phyloP scores from a whole-genome alignment of 2,888 invertebrate genomes.

The Cosmopolites sordidus region DNA sequence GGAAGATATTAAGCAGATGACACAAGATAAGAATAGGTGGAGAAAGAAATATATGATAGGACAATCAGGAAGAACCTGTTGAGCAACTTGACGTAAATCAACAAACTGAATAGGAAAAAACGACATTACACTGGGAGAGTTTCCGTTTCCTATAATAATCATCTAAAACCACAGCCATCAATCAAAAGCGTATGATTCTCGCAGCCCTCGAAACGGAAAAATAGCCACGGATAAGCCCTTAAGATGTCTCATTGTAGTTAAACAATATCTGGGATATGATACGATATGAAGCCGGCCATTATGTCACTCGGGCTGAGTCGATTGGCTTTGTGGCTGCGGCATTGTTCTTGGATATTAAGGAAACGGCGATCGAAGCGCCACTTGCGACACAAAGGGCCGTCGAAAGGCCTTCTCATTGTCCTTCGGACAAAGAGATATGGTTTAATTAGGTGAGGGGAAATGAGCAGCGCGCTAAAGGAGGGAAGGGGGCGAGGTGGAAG shows the following conservation, averaged over 20 bases:
- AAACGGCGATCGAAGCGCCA: constrained; percentile 29
- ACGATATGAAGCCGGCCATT: constrained; percentile 48
- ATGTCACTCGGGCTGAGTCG: constrained; percentile 46
- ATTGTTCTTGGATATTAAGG: constrained; percentile 48
- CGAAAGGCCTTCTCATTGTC: constrained; percentile 7
- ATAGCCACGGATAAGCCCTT: constrained; percentile 24
- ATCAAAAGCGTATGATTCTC: too few species aligned
- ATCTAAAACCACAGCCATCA: too few species aligned
- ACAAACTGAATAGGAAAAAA: too few species aligned
- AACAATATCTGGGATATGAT: constrained; percentile 49
- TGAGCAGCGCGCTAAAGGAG: background rate
- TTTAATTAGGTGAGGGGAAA: background rate
- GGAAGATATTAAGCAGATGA: too few species aligned
- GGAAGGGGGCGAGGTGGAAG: too few species aligned
- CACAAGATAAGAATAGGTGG: too few species aligned
- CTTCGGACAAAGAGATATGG: background rate
- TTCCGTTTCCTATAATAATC: too few species aligned
- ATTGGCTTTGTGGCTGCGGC: constrained; percentile 46
- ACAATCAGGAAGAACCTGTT: too few species aligned
- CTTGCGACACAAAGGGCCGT: constrained; percentile 17
- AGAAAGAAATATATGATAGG: too few species aligned
- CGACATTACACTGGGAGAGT: too few species aligned
- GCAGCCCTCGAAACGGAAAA: constrained; percentile 13
- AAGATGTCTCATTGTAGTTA: constrained; percentile 44
- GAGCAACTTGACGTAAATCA: too few species aligned